Percentiles rank a stretch among this genome's conserved stretches.
Evolutionary conservation across 2,797 vertebrate genomes (phyloP).

Genomic region (Pseudochirops cupreus): DNA sequence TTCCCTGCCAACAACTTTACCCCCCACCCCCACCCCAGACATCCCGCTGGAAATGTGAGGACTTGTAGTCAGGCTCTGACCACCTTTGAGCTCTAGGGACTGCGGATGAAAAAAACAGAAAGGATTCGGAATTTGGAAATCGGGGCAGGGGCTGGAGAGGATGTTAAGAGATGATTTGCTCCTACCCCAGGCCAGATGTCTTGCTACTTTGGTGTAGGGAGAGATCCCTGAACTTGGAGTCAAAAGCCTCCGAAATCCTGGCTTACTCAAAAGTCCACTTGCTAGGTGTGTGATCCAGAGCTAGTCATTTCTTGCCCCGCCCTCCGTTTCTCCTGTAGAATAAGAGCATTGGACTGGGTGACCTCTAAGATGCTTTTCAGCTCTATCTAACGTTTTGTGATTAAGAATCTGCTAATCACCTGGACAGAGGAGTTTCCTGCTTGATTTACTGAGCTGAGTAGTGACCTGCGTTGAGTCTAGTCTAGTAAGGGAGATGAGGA

Average conservation of each 20-base stretch:
- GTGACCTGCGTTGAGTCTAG: neutral
- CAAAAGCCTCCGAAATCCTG: neutral
- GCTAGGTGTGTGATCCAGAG: neutral
- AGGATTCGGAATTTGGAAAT: neutral
- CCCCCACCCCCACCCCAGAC: too few relatives aligned
- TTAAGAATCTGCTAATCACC: neutral
- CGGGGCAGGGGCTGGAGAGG: neutral
- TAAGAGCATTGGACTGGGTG: neutral
- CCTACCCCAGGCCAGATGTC: neutral
- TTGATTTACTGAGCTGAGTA: neutral
- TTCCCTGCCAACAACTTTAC: fast-evolving
- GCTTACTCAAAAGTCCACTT: neutral
- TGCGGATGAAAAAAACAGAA: neutral
- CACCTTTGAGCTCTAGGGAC: neutral
- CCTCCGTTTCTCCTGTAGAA: neutral
- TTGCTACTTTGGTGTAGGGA: neutral
- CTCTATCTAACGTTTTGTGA: neutral
- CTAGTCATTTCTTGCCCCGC: neutral
- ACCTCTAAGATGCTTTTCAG: neutral
- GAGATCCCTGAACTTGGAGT: neutral
- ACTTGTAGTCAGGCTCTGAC: neutral
- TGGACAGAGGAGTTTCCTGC: neutral
- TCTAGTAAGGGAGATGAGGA: neutral
- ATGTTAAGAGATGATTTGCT: neutral
- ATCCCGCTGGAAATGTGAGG: neutral